phyloP scores from a whole-genome alignment of 1,140 invertebrate species.

The Mercenaria mercenaria region DNA sequence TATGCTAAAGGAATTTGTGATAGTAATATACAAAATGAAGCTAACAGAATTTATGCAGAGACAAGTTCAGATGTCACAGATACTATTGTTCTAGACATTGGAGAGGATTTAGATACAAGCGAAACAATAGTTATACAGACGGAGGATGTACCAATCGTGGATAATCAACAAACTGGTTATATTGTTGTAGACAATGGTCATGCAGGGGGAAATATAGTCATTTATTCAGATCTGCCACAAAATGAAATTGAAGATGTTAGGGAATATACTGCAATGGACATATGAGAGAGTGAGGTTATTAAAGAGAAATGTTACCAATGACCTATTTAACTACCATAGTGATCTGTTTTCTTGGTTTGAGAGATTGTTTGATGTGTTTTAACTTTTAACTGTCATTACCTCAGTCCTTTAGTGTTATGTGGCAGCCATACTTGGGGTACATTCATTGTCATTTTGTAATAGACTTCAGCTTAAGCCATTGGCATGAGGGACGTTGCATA shows the following conservation, averaged over 20 bases:
- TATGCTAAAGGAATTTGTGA: neutral
- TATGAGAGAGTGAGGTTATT: no score
- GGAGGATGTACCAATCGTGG: neutral
- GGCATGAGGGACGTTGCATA: no score
- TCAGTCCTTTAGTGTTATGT: no score
- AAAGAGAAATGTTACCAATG: no score
- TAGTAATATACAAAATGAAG: neutral
- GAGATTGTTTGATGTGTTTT: no score
- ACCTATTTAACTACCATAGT: no score
- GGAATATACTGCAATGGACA: neutral
- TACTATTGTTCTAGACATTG: constrained; percentile 22
- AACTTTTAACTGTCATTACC: no score
- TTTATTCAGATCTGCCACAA: neutral
- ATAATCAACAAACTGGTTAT: neutral
- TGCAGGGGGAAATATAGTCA: neutral
- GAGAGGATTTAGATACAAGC: neutral
- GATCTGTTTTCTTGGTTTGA: no score
- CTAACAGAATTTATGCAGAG: neutral
- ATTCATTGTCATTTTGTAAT: no score
- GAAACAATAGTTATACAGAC: constrained; percentile 27
- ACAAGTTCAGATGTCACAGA: neutral
- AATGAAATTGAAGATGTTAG: neutral
- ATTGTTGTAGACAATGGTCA: constrained; percentile 16
- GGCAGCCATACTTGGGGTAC: no score
- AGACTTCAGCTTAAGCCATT: no score